Base-by-base conservation (phyloP, 2,797 vertebrate species). In the Serranus cabrilla region DNA sequence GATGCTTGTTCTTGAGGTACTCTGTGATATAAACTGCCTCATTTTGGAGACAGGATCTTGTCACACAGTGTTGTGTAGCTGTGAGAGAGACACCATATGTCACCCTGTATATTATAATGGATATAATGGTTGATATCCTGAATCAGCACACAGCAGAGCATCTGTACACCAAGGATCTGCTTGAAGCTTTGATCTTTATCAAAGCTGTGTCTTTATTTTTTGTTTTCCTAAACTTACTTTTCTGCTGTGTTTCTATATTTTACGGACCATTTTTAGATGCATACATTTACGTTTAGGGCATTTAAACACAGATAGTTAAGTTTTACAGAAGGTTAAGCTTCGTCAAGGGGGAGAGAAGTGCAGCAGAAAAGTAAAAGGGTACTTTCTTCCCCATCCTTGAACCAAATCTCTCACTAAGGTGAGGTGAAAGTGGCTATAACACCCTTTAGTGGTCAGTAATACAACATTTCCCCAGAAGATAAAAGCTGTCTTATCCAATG, bases 81-180 rank as follows among this genome's bases (percentile, higher is more conserved):
- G 66, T 76, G 43, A 60, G 45, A 50, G 5, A 42, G 34, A 52
- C 34, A n/a, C 27, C 55, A 46, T 60, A 60, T 63, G 47, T 56
- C 17, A n/a, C 3, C n/a, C n/a, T 34, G n/a, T 37, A 45, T 50
- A 54, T 18, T 46, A 52, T 10, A 50, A 23, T 25, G 39, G 1
- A 59, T 40, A 42, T 16, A 55, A 46, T 52, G 47, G 43, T 20
- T 58, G 51, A 59, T 25, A 21, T 7, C 20, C 6, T 46, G n/a
- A 50, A 57, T 68, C 37, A 52, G 23, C 31, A 51, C 5, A n/a
- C n/a, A 5, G 23, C 47, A 62, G 18, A 68, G 17, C 23, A 67
- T 60, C 39, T 75, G 62, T 11, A 42, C 61, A 42, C 23, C 16
- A 25, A 43, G 37, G 42, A 40, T 9, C 16, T 11, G 21, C 40